Evolutionary conservation across 2,888 invertebrate genomes (phyloP).

Genomic region (Hetaerina titia): DNA sequence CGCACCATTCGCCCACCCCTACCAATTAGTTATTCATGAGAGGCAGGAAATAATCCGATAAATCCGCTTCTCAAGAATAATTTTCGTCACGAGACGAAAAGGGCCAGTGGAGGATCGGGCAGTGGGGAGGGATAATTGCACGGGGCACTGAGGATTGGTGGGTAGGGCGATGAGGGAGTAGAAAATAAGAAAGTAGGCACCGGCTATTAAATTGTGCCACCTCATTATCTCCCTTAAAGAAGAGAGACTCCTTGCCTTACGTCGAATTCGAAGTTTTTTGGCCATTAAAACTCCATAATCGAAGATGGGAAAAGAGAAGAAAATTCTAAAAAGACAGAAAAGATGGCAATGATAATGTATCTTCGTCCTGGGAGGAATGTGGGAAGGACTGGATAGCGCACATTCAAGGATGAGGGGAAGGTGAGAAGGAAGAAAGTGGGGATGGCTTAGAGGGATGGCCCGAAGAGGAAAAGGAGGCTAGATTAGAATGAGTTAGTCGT

Average conservation of each 20-base stretch:
- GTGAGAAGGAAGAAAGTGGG: neutral
- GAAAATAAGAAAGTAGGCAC: neutral
- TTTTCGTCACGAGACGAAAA: neutral
- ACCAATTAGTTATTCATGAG: neutral
- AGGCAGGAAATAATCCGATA: neutral
- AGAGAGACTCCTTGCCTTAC: neutral
- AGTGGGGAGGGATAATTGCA: neutral
- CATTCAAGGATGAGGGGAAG: neutral
- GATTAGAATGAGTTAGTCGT: too few species aligned
- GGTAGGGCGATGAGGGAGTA: neutral
- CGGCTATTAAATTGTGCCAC: neutral
- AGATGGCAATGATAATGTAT: neutral
- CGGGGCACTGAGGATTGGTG: neutral
- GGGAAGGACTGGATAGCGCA: neutral
- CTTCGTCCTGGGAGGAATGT: neutral
- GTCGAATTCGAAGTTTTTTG: neutral
- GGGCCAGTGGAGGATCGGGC: neutral
- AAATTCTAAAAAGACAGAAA: neutral
- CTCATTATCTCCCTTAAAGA: neutral
- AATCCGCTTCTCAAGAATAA: neutral
- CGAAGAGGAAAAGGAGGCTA: too few species aligned
- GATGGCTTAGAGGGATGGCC: too few species aligned
- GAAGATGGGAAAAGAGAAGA: neutral
- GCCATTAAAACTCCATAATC: conserved; percentile 11
- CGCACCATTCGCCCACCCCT: neutral